Base-by-base conservation (phyloP, 2,113 vertebrate species). In the Scomber colias region DNA sequence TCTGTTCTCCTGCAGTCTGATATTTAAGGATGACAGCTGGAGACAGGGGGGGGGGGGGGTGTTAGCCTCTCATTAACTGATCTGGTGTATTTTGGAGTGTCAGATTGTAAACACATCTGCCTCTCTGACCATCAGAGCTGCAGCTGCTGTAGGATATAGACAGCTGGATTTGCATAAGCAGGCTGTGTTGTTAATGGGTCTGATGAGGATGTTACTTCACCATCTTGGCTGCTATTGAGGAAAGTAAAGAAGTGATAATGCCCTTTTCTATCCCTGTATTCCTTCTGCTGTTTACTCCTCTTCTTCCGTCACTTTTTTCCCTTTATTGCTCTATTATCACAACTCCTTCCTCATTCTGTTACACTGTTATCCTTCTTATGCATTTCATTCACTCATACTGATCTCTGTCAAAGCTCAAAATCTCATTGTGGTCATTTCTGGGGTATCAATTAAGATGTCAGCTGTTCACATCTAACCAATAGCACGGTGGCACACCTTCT, bases 1-100 rank as follows among this genome's bases (percentile, higher is more conserved):
- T 11, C 14, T 45, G 4, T 30, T 1, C 35, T 44, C 14, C 4
- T 54, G 48, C 11, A 61, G 44, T 16, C 27, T 44, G 35, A 40
- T 40, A 40, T 40, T 9, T 40, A 9, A 40, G 51, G 53, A 9
- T 24, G 50, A 72, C 55, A 75, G 16, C 30, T 71, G n/a, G 0
- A 17, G 56, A 9, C 65, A 61, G 15, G 56, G n/a, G 56, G 40
- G 50, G 75, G 67, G 15, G 56, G n/a, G 56, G 40, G 50, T 82
- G 59, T 82, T 64, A 70, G 27, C 68, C 62, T 64, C 73, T 75
- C 61, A 45, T 70, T 44, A 68, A 19, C 66, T 50, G 2, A 11
- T 77, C 40, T 24, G 31, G 57, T 55, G 53, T 17, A 48, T 51
- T 67, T 72, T 67, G 49, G 45, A 3, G 30, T 77, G 63, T 74